Evolutionary conservation across 2,888 invertebrate species (phyloP), one percentile per base, ranked within the genome.

Genomic region (Chaetogeoica ovagalla): DNA sequence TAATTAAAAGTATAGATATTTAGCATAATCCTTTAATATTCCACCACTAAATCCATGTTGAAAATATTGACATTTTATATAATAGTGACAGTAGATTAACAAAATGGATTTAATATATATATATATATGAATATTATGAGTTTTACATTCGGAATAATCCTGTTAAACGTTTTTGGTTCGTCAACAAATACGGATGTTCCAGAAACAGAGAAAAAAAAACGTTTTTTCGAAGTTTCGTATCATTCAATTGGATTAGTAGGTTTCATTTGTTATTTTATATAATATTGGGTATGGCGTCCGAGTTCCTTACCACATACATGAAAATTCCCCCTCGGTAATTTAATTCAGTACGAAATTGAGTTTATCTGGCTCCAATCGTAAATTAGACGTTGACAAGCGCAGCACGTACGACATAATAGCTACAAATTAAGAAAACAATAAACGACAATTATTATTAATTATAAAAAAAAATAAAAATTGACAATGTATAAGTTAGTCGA

Each of bases 191-290:
- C 4, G 23, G 15, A 19, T 3, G 11, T 43, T 30, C 13, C 19
- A 1, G n/a, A n/a, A n/a, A n/a, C n/a, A n/a, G n/a, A n/a, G n/a
- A n/a, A n/a, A n/a, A n/a, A n/a, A n/a, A 48, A 48, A 39, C 13
- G 48, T 60, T 60, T 72, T 60, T 23, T n/a, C n/a, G n/a, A n/a
- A n/a, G n/a, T n/a, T n/a, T 71, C 57, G 21, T 21, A 19, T 48
- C 60, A 11, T 62, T 62, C 43, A 60, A 62, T 72, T 72, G 62
- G 60, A 72, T 72, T 72, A 48, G 62, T 72, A 23, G 60, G 17
- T 62, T 48, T 43, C 71, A 62, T 73, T 73, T 62, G 15, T 21
- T 30, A 21, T 62, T 62, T 73, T n/a, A n/a, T n/a, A n/a, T n/a
- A 48, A 60, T 62, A 60, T 30, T 8, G 17, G 2, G 19, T 73